phyloP scores from a whole-genome alignment of 1,140 invertebrate genomes.

The Aethina tumida region DNA sequence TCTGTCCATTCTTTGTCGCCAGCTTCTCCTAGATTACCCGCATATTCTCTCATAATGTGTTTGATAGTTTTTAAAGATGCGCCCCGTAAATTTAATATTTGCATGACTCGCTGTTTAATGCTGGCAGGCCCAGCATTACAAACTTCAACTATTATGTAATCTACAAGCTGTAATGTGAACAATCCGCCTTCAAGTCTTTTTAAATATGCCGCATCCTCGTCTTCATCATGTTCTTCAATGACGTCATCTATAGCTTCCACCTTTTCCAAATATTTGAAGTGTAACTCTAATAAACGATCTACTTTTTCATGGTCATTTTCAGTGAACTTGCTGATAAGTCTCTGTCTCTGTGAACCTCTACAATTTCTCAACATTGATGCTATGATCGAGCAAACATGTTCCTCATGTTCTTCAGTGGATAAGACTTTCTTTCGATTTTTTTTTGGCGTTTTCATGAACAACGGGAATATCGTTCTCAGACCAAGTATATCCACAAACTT shows the following conservation, averaged over 20 bases:
- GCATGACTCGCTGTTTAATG: conserved; percentile 80
- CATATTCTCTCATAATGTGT: conserved; percentile 94
- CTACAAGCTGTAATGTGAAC: conserved; percentile 91
- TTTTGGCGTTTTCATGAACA: conserved; percentile 98
- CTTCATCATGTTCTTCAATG: conserved; percentile 44
- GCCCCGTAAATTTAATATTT: conserved; percentile 80
- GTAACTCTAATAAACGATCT: conserved; percentile 88
- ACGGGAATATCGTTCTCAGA: conserved; percentile 88
- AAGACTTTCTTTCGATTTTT: conserved; percentile 63
- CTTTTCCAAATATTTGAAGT: conserved; percentile 96
- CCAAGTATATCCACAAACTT: conserved; percentile 99
- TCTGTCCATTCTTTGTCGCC: conserved; percentile 74
- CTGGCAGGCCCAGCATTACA: conserved; percentile 64
- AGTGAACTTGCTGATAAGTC: conserved; percentile 90
- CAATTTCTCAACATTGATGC: conserved; percentile 88
- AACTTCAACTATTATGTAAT: conserved; percentile 91
- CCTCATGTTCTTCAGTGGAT: conserved; percentile 87
- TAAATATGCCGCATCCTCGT: conserved; percentile 80
- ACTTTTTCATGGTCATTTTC: conserved; percentile 99
- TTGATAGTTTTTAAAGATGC: conserved; percentile 90
- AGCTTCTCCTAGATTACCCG: conserved; percentile 86
- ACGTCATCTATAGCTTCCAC: conserved; percentile 74
- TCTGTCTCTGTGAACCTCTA: conserved; percentile 76
- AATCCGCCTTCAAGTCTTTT: conserved; percentile 83
- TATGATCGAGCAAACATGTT: conserved; percentile 92